phyloP scores from a whole-genome alignment of 2,888 invertebrate genomes.

The Phengaris alcon region DNA sequence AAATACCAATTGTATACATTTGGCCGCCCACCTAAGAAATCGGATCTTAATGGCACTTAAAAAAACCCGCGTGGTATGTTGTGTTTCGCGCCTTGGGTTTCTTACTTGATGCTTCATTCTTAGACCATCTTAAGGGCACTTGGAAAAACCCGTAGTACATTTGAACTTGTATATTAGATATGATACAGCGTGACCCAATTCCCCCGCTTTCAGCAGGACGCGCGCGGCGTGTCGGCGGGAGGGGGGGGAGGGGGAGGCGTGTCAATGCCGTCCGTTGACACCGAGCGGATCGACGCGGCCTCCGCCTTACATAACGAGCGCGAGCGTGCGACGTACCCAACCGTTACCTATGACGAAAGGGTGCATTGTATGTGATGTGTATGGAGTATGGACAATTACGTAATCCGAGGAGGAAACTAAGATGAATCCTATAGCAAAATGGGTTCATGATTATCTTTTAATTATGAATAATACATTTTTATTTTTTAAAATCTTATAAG shows the following conservation, averaged over 20 bases:
- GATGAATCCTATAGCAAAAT: too few relatives aligned
- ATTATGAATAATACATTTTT: too few relatives aligned
- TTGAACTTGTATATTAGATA: conserved; percentile 44
- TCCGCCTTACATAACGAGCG: conserved; percentile 77
- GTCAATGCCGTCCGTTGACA: conserved; percentile 80
- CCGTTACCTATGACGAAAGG: conserved; percentile 33
- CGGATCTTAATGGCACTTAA: too few relatives aligned
- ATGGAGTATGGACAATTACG: too few relatives aligned
- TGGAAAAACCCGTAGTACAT: background rate
- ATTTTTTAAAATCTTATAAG: too few relatives aligned
- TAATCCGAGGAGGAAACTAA: too few relatives aligned
- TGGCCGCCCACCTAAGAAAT: too few relatives aligned
- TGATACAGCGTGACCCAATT: conserved; percentile 75
- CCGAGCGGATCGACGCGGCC: conserved; percentile 73
- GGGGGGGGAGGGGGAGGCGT: conserved; percentile 63
- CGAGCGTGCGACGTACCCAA: conserved; percentile 67
- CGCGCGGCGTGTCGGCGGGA: conserved; percentile 45
- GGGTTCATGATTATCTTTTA: too few relatives aligned
- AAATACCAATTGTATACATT: too few relatives aligned
- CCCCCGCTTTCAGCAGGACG: conserved; percentile 76
- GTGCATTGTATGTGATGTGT: conserved; percentile 18
- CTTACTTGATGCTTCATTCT: too few relatives aligned
- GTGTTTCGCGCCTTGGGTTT: background rate
- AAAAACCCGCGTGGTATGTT: too few relatives aligned
- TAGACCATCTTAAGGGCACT: background rate